Evolutionary conservation across 2,113 vertebrate genomes (phyloP).

Genomic region (Gasterosteus aculeatus): DNA sequence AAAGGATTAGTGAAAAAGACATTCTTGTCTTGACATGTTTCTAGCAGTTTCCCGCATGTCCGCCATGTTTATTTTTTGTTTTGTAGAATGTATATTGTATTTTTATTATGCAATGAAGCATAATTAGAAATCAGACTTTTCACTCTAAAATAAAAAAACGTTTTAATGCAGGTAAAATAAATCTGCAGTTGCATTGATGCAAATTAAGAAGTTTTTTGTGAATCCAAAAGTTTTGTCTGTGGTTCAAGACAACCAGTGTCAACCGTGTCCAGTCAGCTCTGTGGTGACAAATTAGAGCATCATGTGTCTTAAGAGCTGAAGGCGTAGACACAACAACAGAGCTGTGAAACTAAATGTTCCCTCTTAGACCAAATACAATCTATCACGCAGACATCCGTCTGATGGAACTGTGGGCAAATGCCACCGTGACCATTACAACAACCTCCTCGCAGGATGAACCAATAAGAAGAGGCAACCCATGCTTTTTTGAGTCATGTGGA

Average conservation of each 20-base stretch:
- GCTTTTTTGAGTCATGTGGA: neutral
- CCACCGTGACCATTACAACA: neutral
- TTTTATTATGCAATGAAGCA: neutral
- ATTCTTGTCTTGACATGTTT: neutral
- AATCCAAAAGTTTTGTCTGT: no score
- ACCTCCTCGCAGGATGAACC: neutral
- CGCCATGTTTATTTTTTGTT: neutral
- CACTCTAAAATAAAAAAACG: neutral
- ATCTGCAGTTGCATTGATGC: neutral
- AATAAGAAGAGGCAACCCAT: neutral
- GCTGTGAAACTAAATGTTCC: slow-evolving; percentile 28
- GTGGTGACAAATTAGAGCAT: slow-evolving; percentile 31
- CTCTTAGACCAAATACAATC: slow-evolving; percentile 68
- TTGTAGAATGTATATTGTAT: neutral
- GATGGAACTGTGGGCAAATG: neutral
- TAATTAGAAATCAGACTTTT: neutral
- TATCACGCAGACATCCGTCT: slow-evolving; percentile 39
- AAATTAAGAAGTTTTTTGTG: neutral
- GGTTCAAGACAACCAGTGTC: neutral
- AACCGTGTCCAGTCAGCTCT: slow-evolving; percentile 5
- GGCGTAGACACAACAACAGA: slow-evolving; percentile 70
- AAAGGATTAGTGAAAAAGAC: neutral
- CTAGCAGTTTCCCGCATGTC: neutral
- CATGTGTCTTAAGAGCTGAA: slow-evolving; percentile 34
- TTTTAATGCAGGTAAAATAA: neutral